Evolutionary conservation across 1,140 invertebrate species (phyloP), one percentile per base, ranked within the genome.

Genomic region (Drosophila eugracilis): DNA sequence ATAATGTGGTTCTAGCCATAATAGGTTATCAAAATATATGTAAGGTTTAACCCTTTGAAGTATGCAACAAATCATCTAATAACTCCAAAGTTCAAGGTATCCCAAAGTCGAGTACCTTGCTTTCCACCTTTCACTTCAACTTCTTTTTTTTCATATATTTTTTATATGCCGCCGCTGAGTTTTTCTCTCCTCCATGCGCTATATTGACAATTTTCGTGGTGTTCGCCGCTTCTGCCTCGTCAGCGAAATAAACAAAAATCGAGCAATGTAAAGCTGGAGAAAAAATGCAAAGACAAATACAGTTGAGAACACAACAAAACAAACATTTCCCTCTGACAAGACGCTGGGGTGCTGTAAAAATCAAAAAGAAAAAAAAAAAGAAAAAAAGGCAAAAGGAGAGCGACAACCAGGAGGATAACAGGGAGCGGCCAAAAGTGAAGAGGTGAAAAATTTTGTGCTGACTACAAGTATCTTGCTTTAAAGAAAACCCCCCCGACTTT

Each of bases 201-300:
- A 53, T 88, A 88, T 88, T 88, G 83, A 88, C 83, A 88, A 89
- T 88, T 69, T 90, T 79, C 76, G 70, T 70, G 85, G 74, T 60
- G 65, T 75, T 73, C 63, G 53, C 63, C 50, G 60, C 73, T 85
- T 86, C 75, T 81, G 81, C 84, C 59, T 80, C 73, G 86, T 90
- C 89, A 90, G 89, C 89, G 84, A 89, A 90, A 90, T 85, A 89
- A 89, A 89, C 85, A 89, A 88, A 84, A 88, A 79, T 76, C 83
- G 71, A 83, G 83, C 78, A 83, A 69, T 69, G 65, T 67, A 69
- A 69, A 69, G 19, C 30, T 10, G 15, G 22, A 36, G 24, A 45
- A 63, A 34, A 55, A 60, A 52, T 32, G 49, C 63, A 86, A 86
- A 86, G 71, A 83, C 83, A 89, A 89, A 88, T 83, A 89, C 81